Evolutionary conservation across 2,113 vertebrate genomes (phyloP).

Genomic region (Gambusia holbrooki): DNA sequence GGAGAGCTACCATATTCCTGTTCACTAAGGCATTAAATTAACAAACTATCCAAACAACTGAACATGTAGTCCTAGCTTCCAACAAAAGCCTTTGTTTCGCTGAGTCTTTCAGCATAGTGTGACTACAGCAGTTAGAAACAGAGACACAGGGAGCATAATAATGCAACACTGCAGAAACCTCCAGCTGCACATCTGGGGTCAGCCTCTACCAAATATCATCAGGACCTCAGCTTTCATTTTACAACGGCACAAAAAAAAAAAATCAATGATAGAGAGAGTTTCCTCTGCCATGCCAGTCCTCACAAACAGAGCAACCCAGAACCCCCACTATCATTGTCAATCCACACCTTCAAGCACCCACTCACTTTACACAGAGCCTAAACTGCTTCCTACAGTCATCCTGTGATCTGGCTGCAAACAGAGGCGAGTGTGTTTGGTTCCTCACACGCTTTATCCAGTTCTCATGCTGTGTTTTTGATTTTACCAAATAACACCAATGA

Average conservation of each 20-base stretch:
- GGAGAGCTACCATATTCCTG: too few relatives aligned
- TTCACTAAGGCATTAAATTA: neutral
- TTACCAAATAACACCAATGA: conserved; percentile 12
- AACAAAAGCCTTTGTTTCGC: too few relatives aligned
- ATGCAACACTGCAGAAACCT: neutral
- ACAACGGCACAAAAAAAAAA: conserved; percentile 37
- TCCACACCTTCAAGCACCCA: conserved; percentile 19
- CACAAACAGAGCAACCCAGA: conserved; percentile 15
- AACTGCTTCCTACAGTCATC: conserved; percentile 12
- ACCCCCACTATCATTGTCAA: conserved; percentile 10
- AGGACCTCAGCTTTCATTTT: conserved; percentile 19
- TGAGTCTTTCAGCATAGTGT: neutral
- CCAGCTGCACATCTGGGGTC: neutral
- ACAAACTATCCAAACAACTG: neutral
- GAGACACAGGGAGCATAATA: neutral
- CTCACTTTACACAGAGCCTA: conserved; percentile 16
- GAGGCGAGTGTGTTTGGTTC: conserved; percentile 3
- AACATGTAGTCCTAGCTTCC: neutral
- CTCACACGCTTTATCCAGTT: neutral
- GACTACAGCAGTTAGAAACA: neutral
- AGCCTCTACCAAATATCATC: neutral
- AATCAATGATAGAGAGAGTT: conserved; percentile 37
- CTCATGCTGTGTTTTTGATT: conserved; percentile 17
- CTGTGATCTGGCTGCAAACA: conserved; percentile 14
- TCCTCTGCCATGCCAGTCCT: conserved; percentile 16